A percentile compares a stretch with the other conserved stretches of the same genome.
These are phyloP conservation scores for Hippocampus comes DNA, from an alignment of 2,113 vertebrate genomes.

Conservation along the genomic window DNA sequence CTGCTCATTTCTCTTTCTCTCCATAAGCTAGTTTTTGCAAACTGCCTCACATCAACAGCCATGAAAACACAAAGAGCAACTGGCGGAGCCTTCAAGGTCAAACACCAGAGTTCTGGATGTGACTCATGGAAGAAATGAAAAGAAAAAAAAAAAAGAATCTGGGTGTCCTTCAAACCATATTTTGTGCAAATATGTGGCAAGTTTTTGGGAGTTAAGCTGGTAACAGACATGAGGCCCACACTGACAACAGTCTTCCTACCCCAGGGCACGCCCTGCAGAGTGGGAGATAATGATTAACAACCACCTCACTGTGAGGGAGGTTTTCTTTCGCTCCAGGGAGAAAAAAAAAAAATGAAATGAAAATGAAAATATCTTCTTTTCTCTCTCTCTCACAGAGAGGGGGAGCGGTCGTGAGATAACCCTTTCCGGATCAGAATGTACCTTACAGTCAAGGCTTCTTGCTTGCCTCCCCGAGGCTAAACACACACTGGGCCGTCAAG, in stretches of 20 bases:
- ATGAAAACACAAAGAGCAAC: not conserved
- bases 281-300: slow-evolving; percentile 10
- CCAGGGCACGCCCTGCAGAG: not conserved
- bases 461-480: slow-evolving; percentile 7
- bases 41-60: not conserved
- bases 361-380: slow-evolving; percentile 7
- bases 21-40: not conserved
- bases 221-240: not conserved
- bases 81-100: not conserved
- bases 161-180: not conserved
- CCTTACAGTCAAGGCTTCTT: slow-evolving; percentile 5
- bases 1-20: not conserved
- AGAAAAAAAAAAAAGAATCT: not conserved
- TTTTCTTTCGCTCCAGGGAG: not conserved
- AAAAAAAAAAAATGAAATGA: not conserved
- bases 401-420: slow-evolving; percentile 51
- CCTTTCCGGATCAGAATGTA: slow-evolving; percentile 21
- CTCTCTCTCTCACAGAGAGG: not conserved
- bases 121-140: not conserved
- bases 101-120: not conserved
- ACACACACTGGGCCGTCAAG: not conserved
- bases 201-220: not conserved
- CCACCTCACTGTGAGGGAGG: not conserved
- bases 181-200: not conserved
- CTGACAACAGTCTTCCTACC: not conserved